These are phyloP conservation scores for Calyptommatus sinebrachiatus DNA, from an alignment of 2,113 vertebrate species.

Conservation along the genomic window DNA sequence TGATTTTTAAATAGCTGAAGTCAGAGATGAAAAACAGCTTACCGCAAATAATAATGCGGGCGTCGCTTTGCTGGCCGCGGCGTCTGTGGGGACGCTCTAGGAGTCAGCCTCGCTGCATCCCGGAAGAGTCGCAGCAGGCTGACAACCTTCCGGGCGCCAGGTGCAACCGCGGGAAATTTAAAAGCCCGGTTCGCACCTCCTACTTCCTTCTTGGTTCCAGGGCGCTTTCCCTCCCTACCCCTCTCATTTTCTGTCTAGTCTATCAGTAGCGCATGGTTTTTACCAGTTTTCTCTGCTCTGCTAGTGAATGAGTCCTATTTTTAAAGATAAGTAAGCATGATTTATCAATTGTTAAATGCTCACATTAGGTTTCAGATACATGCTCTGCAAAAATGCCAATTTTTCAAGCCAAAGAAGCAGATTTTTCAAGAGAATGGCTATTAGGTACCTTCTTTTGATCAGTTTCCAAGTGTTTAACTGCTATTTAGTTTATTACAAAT, in stretches of 20 bases:
- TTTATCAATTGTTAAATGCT: conserved; percentile 31
- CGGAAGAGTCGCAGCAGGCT: too few relatives aligned
- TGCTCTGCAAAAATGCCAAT: background rate
- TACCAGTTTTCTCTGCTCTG: conserved; percentile 11
- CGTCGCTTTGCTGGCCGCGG: too few relatives aligned
- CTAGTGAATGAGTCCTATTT: conserved; percentile 10
- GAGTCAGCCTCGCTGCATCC: too few relatives aligned
- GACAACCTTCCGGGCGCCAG: too few relatives aligned
- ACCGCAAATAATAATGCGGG: too few relatives aligned
- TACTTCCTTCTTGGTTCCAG: too few relatives aligned
- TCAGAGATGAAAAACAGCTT: background rate
- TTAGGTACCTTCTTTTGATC: background rate
- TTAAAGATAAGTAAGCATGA: conserved; percentile 26
- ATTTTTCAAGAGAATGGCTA: background rate
- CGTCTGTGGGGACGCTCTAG: too few relatives aligned
- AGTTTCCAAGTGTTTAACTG: background rate
- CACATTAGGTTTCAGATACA: conserved; percentile 21
- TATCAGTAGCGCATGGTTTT: conserved; percentile 14
- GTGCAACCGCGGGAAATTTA: too few relatives aligned
- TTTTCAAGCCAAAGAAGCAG: background rate
- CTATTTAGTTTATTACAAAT: background rate
- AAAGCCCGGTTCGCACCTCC: too few relatives aligned
- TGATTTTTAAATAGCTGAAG: conserved; percentile 5
- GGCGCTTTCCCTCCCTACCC: too few relatives aligned
- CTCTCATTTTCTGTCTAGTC: conserved; percentile 17